phyloP scores from a whole-genome alignment of 2,113 vertebrate species.

The Megalops atlanticus region DNA sequence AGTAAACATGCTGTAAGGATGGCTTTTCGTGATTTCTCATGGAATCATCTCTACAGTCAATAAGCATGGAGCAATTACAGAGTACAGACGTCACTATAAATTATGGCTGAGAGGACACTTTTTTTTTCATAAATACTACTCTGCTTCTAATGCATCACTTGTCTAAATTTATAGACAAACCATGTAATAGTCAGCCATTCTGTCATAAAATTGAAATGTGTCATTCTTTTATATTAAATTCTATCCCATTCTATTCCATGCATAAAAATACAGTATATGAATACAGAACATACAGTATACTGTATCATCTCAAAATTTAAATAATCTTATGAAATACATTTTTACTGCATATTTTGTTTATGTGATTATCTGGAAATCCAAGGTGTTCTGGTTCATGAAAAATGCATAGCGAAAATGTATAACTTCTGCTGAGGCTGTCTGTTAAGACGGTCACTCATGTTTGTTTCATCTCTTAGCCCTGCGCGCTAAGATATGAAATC shows the following conservation, averaged over 20 bases:
- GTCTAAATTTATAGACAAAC: not conserved
- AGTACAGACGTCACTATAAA: not conserved
- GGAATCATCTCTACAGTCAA: not conserved
- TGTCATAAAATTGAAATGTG: not conserved
- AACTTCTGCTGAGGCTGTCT: not conserved
- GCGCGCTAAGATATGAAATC: constrained; percentile 12
- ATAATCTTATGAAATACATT: not conserved
- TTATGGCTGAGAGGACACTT: not conserved
- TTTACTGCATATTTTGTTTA: not conserved
- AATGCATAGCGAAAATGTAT: not conserved
- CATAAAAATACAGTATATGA: not conserved
- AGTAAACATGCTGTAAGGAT: not conserved
- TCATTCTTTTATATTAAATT: not conserved
- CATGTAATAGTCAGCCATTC: not conserved
- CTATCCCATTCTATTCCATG: not conserved
- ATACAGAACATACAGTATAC: too few species aligned
- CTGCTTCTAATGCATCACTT: not conserved
- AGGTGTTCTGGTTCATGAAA: not conserved
- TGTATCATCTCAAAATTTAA: not conserved
- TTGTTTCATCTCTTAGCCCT: not conserved
- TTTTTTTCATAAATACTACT: not conserved
- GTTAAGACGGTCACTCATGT: not conserved
- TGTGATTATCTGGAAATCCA: not conserved
- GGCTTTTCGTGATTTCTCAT: not conserved
- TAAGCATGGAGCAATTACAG: not conserved